Evolutionary conservation across 2,113 vertebrate species (phyloP).

Genomic region (Chaetura pelagica): DNA sequence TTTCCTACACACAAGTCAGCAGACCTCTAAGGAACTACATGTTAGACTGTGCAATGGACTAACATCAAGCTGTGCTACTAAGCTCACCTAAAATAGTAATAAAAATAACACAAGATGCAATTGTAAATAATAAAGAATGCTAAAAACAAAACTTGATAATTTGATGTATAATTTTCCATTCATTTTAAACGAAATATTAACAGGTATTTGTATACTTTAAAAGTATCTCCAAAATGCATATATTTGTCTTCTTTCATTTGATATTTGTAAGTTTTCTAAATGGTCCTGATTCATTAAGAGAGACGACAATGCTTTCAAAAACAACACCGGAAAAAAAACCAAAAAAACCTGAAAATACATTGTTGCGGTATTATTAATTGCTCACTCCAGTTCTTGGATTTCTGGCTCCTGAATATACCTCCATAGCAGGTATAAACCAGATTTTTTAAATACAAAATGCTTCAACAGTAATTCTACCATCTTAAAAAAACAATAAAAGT

Average conservation of each 20-base stretch:
- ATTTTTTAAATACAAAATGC: background rate
- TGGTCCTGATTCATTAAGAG: background rate
- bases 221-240: background rate
- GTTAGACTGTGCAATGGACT: background rate
- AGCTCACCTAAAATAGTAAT: background rate
- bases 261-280: background rate
- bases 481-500: background rate
- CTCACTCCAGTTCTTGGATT: background rate
- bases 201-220: background rate
- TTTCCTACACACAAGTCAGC: background rate
- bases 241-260: background rate
- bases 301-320: background rate
- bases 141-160: background rate
- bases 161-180: background rate
- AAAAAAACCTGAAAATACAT: background rate
- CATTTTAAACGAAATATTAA: background rate
- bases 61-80: background rate
- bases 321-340: accelerated
- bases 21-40: background rate
- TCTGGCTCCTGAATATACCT: background rate
- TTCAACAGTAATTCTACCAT: background rate
- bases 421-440: background rate
- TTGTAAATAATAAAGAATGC: background rate
- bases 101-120: background rate
- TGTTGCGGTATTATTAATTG: background rate